A percentile compares a stretch with the other conserved stretches of the same genome.
These are phyloP conservation scores for Colletes latitarsis DNA, from an alignment of 1,140 invertebrate genomes.

Conservation along the genomic window DNA sequence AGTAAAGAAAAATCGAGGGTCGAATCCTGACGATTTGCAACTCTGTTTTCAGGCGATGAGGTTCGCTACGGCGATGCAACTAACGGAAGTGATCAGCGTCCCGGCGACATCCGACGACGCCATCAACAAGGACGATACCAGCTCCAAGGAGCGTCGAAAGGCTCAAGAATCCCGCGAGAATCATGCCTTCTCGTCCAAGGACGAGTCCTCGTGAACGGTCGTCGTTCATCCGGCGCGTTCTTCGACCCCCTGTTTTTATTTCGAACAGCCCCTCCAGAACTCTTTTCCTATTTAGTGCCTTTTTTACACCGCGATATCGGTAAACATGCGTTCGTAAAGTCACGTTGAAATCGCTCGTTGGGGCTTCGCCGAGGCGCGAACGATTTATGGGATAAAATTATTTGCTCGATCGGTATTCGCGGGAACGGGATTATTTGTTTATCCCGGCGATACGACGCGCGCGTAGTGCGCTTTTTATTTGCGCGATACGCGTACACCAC, in stretches of 20 bases:
- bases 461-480: neutral
- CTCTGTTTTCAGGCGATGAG: constrained; percentile 64
- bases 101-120: constrained; percentile 18
- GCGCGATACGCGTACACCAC: neutral
- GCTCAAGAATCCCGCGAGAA: constrained; percentile 26
- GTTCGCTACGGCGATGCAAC: constrained; percentile 63
- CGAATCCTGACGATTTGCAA: neutral
- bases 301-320: neutral
- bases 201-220: constrained; percentile 19
- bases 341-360: neutral
- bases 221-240: too few species aligned
- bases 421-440: constrained; percentile 7
- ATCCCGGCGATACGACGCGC: neutral
- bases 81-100: constrained; percentile 65
- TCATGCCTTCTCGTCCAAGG: constrained; percentile 40
- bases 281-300: too few species aligned
- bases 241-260: neutral
- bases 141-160: constrained; percentile 6
- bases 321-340: neutral
- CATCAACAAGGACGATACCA: constrained; percentile 4
- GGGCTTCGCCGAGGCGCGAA: too few species aligned
- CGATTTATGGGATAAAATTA: constrained; percentile 16
- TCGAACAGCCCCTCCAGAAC: too few species aligned
- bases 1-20: too few species aligned
- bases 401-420: neutral